Base-by-base conservation (phyloP, 2,113 vertebrate genomes). In the Elgaria multicarinata region DNA sequence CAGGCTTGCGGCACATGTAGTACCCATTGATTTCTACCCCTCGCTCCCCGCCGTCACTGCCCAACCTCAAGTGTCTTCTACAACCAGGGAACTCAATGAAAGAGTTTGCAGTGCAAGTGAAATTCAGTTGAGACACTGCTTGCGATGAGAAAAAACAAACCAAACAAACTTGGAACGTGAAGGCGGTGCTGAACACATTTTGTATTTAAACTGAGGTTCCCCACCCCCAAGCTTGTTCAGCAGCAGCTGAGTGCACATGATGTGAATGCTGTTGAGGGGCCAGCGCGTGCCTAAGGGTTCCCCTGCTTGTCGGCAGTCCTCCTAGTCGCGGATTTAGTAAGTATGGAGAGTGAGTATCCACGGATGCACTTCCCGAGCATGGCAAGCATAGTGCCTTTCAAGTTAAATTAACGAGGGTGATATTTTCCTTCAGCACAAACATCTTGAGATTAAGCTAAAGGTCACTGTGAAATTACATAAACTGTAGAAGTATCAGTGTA, bases 401-500 rank as follows among this genome's bases (percentile, higher is more conserved):
- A 92, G 93, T 96, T 96, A 96, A 89, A 97, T 95, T 96, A 96
- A 95, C 90, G 92, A 94, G 93, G 87, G 88, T 95, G 96, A 92
- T 96, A 96, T 95, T 96, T 96, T 96, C 95, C 93, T 95, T 95
- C 92, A 94, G 94, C 90, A 87, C 94, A 96, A 95, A 95, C 94
- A 94, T 94, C 93, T 95, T 95, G 90, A 96, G 96, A 96, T 94
- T 94, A 96, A 92, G 91, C 87, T 94, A 96, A 96, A 96, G 96
- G 96, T 96, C 95, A 95, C 79, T 50, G 83, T 88, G 84, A 94
- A 92, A 94, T 93, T 91, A 96, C 94, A 93, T 94, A 95, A 94
- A 92, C 94, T 93, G 93, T 90, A 96, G 94, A 94, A 90, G 89
- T 90, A 93, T 94, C 91, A 93, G 92, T 91, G 90, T 95, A 95